A percentile compares a stretch with the other conserved stretches of the same genome.
Evolutionary conservation across 2,888 invertebrate genomes (phyloP).

Genomic region (Antheraea yamamai): DNA sequence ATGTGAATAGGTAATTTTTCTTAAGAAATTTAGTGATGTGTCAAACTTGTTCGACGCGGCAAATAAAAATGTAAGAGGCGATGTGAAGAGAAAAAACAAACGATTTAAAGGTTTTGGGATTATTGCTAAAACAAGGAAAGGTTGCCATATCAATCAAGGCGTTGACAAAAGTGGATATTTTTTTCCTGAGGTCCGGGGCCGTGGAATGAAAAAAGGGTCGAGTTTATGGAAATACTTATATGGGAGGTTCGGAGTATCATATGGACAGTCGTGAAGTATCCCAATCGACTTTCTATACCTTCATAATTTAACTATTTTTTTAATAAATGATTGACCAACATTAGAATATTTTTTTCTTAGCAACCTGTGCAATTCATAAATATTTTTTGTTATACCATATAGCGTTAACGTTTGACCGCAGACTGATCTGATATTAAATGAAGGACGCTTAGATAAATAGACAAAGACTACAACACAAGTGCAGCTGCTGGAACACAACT

Average conservation of each 20-base stretch:
- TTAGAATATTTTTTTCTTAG: no score
- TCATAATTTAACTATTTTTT: no score
- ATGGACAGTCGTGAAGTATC: not conserved
- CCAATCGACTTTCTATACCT: not conserved
- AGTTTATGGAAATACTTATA: slow-evolving; percentile 75
- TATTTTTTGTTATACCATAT: no score
- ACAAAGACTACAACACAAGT: no score
- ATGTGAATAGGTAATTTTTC: slow-evolving; percentile 76
- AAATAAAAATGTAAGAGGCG: slow-evolving; percentile 77
- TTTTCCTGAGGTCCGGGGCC: slow-evolving; percentile 57
- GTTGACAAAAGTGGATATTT: slow-evolving; percentile 74
- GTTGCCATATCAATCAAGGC: slow-evolving; percentile 80
- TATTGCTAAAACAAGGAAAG: slow-evolving; percentile 81
- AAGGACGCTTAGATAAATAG: no score
- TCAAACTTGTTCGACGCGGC: slow-evolving; percentile 77
- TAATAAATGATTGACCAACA: no score
- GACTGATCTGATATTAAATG: no score
- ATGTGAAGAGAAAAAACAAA: slow-evolving; percentile 53
- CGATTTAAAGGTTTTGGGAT: slow-evolving; percentile 61
- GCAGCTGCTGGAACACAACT: no score
- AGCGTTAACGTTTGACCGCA: no score
- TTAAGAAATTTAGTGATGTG: slow-evolving; percentile 81
- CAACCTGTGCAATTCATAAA: no score
- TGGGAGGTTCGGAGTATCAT: slow-evolving; percentile 46
- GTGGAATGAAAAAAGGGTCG: slow-evolving; percentile 73